These are phyloP conservation scores for Muscicapa comitata DNA, from an alignment of 2,797 vertebrate species.

Conservation along the genomic window DNA sequence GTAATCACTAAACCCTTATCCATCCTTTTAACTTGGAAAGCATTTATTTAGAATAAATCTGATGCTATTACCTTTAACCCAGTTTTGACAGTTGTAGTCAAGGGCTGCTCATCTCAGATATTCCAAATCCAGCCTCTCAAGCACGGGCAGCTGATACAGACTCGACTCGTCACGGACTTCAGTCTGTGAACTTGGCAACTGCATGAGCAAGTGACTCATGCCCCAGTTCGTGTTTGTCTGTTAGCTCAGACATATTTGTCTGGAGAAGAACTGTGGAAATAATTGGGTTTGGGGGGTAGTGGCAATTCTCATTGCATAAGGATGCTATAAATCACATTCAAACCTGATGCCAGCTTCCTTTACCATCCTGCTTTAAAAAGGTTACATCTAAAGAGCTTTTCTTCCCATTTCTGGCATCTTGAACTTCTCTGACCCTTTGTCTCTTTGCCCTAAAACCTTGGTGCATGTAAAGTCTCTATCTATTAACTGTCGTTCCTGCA, in stretches of 20 bases:
- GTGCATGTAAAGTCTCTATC: background rate
- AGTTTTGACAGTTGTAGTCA: background rate
- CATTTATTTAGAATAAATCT: background rate
- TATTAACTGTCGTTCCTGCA: background rate
- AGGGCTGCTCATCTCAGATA: background rate
- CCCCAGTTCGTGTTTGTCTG: background rate
- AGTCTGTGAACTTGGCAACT: conserved; percentile 30
- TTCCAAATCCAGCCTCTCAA: background rate
- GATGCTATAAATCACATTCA: conserved; percentile 25
- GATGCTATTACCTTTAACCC: background rate
- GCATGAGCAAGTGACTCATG: conserved; percentile 43
- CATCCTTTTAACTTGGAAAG: background rate
- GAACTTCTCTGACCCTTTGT: conserved; percentile 28
- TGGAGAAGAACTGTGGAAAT: conserved; percentile 27
- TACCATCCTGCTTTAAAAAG: background rate
- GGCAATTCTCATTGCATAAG: background rate
- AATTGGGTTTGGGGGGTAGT: background rate
- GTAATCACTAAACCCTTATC: background rate
- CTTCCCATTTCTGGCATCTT: background rate
- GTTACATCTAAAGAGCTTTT: conserved; percentile 1
- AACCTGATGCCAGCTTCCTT: background rate
- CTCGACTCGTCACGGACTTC: background rate
- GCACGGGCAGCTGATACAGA: background rate
- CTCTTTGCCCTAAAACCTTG: background rate
- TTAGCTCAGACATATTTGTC: conserved; percentile 36